phyloP scores from a whole-genome alignment of 1,140 invertebrate genomes.

The Maniola jurtina region DNA sequence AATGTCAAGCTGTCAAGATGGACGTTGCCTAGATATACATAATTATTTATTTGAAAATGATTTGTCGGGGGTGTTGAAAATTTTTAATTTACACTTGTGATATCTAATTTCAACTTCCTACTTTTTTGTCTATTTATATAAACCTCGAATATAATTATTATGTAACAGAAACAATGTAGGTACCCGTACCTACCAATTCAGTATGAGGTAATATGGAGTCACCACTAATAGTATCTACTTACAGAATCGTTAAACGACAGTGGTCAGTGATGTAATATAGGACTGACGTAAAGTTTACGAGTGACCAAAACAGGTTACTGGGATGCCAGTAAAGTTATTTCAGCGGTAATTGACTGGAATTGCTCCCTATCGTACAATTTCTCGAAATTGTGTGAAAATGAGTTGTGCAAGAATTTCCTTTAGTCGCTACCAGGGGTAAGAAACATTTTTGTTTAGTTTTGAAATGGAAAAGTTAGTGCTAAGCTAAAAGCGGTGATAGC shows the following conservation, averaged over 20 bases:
- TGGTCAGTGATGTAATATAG: constrained; percentile 52
- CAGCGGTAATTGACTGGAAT: constrained; percentile 9
- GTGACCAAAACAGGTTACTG: constrained; percentile 52
- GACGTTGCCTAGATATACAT: too few species aligned
- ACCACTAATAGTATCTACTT: constrained; percentile 17
- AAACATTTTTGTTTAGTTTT: not conserved
- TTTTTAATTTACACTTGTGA: too few species aligned
- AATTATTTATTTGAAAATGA: too few species aligned
- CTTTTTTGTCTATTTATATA: too few species aligned
- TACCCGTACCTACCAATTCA: not conserved
- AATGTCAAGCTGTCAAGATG: too few species aligned
- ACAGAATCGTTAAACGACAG: constrained; percentile 43
- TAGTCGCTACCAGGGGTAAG: not conserved
- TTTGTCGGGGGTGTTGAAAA: too few species aligned
- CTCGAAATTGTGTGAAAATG: not conserved
- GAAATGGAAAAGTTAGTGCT: too few species aligned
- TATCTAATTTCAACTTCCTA: too few species aligned
- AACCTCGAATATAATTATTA: too few species aligned
- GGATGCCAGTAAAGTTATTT: constrained; percentile 30
- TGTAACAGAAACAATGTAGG: too few species aligned
- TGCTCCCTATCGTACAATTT: not conserved
- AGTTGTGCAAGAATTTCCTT: not conserved
- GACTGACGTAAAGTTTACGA: constrained; percentile 40
- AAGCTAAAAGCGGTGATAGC: too few species aligned
- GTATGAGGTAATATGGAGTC: not conserved